Percentiles rank a stretch among this genome's conserved stretches.
Conservation (phyloP, 2,888 invertebrate genomes). For the Kuschelorhynchus macadamiae region DNA sequence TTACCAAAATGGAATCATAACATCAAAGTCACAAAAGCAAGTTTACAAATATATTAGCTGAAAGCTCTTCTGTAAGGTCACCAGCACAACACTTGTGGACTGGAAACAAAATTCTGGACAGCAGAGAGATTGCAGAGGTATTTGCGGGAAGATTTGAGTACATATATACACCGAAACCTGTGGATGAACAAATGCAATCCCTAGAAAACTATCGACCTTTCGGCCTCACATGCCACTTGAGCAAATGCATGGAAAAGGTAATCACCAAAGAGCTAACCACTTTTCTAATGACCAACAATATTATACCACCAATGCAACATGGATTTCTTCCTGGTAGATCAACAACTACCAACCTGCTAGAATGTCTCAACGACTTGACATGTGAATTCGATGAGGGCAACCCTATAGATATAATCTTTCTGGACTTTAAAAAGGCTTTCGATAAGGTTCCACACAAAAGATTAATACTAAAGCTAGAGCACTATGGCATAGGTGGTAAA, state of each 20-base stretch:
- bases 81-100: too few relatives aligned
- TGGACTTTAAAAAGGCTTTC: background rate
- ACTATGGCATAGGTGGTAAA: background rate
- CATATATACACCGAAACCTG: too few relatives aligned
- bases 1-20: too few relatives aligned
- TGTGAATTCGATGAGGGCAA: background rate
- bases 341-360: background rate
- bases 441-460: background rate
- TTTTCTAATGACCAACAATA: too few relatives aligned
- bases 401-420: background rate
- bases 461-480: background rate
- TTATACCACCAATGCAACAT: background rate
- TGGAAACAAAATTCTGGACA: too few relatives aligned
- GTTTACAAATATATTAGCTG: too few relatives aligned
- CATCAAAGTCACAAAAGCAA: too few relatives aligned
- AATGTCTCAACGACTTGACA: background rate
- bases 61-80: too few relatives aligned
- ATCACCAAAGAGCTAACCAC: too few relatives aligned
- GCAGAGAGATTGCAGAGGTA: too few relatives aligned
- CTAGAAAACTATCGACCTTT: background rate
- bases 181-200: too few relatives aligned
- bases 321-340: background rate
- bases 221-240: background rate
- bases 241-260: slow-evolving; percentile 4
- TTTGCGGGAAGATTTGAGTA: too few relatives aligned